These are phyloP conservation scores for Protonemura montana DNA, from an alignment of 2,888 invertebrate species.

Conservation along the genomic window DNA sequence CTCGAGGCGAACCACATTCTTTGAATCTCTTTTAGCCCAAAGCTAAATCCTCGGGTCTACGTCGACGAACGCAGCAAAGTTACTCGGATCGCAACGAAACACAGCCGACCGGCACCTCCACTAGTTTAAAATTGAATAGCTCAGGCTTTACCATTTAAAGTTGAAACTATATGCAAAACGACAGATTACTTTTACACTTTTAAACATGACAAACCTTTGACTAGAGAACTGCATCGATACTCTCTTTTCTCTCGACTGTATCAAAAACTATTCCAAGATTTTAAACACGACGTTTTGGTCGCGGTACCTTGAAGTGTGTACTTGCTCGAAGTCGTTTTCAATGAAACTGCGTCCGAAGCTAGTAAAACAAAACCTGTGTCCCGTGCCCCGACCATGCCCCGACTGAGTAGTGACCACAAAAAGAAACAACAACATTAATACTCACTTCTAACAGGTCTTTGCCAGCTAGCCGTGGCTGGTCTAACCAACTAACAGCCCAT, in stretches of 20 bases:
- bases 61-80: not conserved
- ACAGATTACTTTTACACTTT: too few relatives aligned
- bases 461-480: not conserved
- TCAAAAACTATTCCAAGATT: too few relatives aligned
- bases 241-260: too few relatives aligned
- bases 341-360: not conserved
- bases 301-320: not conserved
- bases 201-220: too few relatives aligned
- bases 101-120: not conserved
- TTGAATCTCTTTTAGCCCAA: conserved; percentile 32
- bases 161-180: too few relatives aligned
- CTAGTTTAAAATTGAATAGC: not conserved
- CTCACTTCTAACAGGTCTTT: not conserved
- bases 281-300: not conserved
- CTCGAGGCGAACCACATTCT: conserved; percentile 50
- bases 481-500: not conserved
- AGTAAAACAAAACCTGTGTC: conserved; percentile 19
- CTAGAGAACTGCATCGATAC: too few relatives aligned
- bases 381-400: too few relatives aligned
- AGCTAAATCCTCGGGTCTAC: conserved; percentile 15
- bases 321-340: conserved; percentile 9
- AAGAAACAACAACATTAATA: conserved; percentile 34
- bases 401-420: conserved; percentile 16
- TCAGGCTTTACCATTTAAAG: too few relatives aligned
- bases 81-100: not conserved